Evolutionary conservation across 2,113 vertebrate species (phyloP), one percentile per base, ranked within the genome.

Genomic region (Macheiramphus alcinus): DNA sequence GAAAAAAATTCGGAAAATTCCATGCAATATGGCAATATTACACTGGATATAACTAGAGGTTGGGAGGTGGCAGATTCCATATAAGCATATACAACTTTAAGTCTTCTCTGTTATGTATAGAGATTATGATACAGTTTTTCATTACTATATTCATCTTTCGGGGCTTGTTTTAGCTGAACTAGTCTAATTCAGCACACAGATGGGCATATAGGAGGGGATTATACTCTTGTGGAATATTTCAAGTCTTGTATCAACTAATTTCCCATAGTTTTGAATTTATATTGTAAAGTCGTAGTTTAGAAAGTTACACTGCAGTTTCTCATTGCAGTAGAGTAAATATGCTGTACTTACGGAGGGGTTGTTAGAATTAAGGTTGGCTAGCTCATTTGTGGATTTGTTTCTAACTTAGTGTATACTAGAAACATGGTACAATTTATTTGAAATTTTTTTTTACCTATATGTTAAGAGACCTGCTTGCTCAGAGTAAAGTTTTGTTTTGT

Each of bases 391-490:
- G 23, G 11, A 26, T 90, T 93, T 52, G 8, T 76, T 93, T 91
- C 31, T 80, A 50, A 42, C 16, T 81, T 56, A 23, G 10, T 43
- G 17, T 63, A 36, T 55, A 16, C 76, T 43, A 65, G 36, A 91
- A 72, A 65, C 0, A 0, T 31, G 6, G 14, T 52, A 38, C 19
- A 10, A 8, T 43, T n/a, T 53, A 7, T 8, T 12, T 23, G 3
- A 12, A 19, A 1, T 13, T 27, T 58, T 74, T 68, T 63, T 83
- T 53, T 40, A 13, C 23, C 5, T 70, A 1, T 38, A 4, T 38
- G 8, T 78, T 74, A 38, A 53, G 23, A 62, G 17, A 85, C 13
- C 5, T 61, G 12, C 25, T 76, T 87, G 26, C 19, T 87, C 34
- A 87, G 11, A 84, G 26, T 61, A 17, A 78, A 80, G 20, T 52